Percentiles rank a stretch among this genome's conserved stretches.
Evolutionary conservation across 2,888 invertebrate genomes (phyloP).

Genomic region (Limnephilus auricula): DNA sequence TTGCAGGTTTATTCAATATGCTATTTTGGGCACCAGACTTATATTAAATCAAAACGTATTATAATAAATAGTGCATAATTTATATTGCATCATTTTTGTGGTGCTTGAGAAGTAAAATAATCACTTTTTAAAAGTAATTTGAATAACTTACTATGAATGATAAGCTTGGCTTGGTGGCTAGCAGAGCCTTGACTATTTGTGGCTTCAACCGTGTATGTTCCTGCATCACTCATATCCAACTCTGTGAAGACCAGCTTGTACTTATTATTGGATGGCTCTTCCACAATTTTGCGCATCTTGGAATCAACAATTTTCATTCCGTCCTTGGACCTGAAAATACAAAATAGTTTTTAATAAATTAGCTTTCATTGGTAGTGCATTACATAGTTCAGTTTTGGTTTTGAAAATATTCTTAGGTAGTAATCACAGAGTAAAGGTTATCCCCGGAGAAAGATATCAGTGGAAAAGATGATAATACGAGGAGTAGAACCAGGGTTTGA

Average conservation of each 20-base stretch:
- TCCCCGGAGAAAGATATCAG: too few species aligned
- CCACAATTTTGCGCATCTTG: slow-evolving; percentile 78
- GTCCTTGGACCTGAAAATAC: slow-evolving; percentile 78
- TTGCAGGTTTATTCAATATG: too few species aligned
- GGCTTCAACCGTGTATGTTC: slow-evolving; percentile 87
- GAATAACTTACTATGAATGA: slow-evolving; percentile 82
- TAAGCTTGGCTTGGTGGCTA: slow-evolving; percentile 82
- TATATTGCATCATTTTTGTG: neutral
- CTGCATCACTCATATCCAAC: slow-evolving; percentile 85
- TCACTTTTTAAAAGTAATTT: neutral
- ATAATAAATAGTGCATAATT: too few species aligned
- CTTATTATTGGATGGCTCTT: slow-evolving; percentile 80
- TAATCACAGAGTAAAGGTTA: neutral
- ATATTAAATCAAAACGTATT: too few species aligned
- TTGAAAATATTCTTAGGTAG: neutral
- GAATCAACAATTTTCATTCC: slow-evolving; percentile 80
- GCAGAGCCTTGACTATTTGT: slow-evolving; percentile 87
- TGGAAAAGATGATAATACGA: neutral
- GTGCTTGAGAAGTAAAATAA: neutral
- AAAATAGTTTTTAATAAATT: neutral
- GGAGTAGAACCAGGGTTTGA: neutral
- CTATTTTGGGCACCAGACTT: too few species aligned
- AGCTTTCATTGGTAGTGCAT: neutral
- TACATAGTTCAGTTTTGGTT: neutral
- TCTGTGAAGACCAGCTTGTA: slow-evolving; percentile 86